phyloP scores from a whole-genome alignment of 2,797 vertebrate genomes.

The Helicolenus hilgendorfi region DNA sequence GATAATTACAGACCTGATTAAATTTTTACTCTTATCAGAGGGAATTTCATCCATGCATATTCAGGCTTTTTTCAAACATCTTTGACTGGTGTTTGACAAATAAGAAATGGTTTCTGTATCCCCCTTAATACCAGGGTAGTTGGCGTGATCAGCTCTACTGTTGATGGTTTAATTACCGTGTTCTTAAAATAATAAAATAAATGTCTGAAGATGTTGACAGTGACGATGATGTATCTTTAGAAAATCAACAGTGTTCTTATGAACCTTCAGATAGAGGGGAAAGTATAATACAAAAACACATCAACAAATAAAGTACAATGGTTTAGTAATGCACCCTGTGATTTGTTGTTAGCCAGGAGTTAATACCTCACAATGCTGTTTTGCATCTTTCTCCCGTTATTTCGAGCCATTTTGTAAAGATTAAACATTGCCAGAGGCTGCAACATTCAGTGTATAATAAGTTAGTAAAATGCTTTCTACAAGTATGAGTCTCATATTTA shows the following conservation, averaged over 20 bases:
- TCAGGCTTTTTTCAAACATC: not conserved
- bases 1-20: not conserved
- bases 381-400: slow-evolving; percentile 51
- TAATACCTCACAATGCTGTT: slow-evolving; percentile 41
- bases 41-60: not conserved
- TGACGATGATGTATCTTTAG: not conserved
- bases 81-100: slow-evolving; percentile 1
- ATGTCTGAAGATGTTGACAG: not conserved
- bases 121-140: not conserved
- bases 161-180: not conserved
- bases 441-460: slow-evolving; percentile 19
- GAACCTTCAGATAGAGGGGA: not conserved
- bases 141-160: not conserved
- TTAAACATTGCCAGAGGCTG: slow-evolving; percentile 47
- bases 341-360: slow-evolving; percentile 52
- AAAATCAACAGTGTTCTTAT: not conserved
- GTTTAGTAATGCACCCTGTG: slow-evolving; percentile 43
- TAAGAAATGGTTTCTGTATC: not conserved
- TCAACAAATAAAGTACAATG: slow-evolving; percentile 13
- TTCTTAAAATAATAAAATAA: not conserved
- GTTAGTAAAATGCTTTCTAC: slow-evolving; percentile 18
- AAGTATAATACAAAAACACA: slow-evolving; percentile 9
- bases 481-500: slow-evolving; percentile 18
- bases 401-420: slow-evolving; percentile 38
- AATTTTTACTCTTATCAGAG: not conserved